A percentile compares a stretch with the other conserved stretches of the same genome.
Evolutionary conservation across 2,113 vertebrate genomes (phyloP).

Genomic region (Tamias sibiricus): DNA sequence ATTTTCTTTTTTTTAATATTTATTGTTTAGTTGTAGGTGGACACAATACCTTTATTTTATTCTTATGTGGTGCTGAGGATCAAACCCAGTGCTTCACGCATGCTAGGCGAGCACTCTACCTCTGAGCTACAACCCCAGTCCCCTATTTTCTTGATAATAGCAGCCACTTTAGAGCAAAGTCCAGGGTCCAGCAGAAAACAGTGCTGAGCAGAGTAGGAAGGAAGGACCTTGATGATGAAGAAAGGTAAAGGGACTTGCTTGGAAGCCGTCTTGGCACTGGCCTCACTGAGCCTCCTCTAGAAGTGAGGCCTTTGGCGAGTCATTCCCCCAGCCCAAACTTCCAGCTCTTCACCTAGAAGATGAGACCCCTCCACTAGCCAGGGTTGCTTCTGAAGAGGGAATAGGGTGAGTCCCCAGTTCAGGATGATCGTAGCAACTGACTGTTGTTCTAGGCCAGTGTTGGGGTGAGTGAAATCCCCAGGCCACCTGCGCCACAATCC

Average conservation of each 20-base stretch:
- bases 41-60: no score
- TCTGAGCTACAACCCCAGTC: no score
- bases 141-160: neutral
- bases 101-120: no score
- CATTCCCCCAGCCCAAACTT: neutral
- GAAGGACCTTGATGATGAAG: neutral
- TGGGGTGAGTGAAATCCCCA: neutral
- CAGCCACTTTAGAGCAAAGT: neutral
- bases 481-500: neutral
- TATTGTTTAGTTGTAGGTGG: no score
- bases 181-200: neutral
- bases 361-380: neutral
- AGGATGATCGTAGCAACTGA: neutral
- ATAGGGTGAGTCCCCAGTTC: neutral
- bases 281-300: neutral
- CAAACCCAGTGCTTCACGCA: no score
- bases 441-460: neutral
- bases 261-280: neutral
- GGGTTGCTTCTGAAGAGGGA: neutral
- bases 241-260: neutral
- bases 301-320: neutral
- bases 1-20: neutral
- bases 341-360: neutral
- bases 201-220: neutral
- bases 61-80: no score